Conservation (phyloP, 1,140 invertebrate species). For the Agraylea sexmaculata region DNA sequence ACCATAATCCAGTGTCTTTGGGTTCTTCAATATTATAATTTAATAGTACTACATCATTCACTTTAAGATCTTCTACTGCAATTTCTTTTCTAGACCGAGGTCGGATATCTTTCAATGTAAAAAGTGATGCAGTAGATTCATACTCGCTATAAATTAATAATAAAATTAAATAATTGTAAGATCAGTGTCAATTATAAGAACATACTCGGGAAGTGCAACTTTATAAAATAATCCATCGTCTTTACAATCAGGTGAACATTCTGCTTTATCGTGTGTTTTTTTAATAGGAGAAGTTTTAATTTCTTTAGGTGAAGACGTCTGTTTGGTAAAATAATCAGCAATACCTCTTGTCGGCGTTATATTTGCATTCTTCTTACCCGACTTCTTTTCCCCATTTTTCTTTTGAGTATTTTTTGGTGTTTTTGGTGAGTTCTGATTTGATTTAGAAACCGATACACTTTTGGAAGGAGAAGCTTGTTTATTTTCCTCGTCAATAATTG, state of each 20-base stretch:
- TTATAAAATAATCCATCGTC: conserved; percentile 32
- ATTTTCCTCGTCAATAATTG: not conserved
- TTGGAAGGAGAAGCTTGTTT: not conserved
- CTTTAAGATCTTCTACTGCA: conserved; percentile 43
- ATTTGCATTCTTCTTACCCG: conserved; percentile 1
- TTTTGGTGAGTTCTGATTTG: conserved; percentile 1
- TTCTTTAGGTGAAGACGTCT: not conserved
- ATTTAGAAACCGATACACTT: not conserved
- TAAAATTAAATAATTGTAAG: conserved; percentile 15
- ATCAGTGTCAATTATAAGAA: conserved; percentile 30
- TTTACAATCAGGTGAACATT: not conserved
- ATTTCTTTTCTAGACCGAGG: conserved; percentile 50
- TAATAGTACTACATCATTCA: conserved; percentile 54
- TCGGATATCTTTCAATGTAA: conserved; percentile 44
- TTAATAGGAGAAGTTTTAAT: not conserved
- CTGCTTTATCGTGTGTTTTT: conserved; percentile 1
- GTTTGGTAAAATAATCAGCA: conserved; percentile 14
- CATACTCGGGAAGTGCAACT: conserved; percentile 35
- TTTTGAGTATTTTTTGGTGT: conserved; percentile 7
- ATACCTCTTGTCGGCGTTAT: conserved; percentile 11
- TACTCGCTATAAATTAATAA: conserved; percentile 32
- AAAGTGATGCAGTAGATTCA: conserved; percentile 28
- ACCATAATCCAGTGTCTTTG: conserved; percentile 62
- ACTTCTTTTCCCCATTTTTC: not conserved
- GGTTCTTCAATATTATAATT: conserved; percentile 69